These are phyloP conservation scores for Drosophila kanapiae DNA, from an alignment of 1,140 invertebrate genomes.

Conservation along the genomic window DNA sequence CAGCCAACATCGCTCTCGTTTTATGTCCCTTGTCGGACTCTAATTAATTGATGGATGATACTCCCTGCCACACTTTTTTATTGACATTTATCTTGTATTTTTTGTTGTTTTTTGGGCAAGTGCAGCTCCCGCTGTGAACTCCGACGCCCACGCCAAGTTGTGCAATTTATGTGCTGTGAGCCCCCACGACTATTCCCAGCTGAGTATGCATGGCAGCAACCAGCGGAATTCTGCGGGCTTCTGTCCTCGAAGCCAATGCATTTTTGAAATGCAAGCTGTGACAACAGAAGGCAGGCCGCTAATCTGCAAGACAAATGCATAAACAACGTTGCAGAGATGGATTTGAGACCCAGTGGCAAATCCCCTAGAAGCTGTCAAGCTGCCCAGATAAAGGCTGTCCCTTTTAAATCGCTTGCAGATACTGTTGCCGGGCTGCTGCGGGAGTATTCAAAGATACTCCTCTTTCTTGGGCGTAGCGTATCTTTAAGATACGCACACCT, in stretches of 20 bases:
- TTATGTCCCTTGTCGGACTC: slow-evolving; percentile 40
- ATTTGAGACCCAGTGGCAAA: slow-evolving; percentile 18
- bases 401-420: slow-evolving; percentile 11
- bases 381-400: slow-evolving; percentile 41
- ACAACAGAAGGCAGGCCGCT: slow-evolving; percentile 25
- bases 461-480: slow-evolving; percentile 41
- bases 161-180: slow-evolving; percentile 54
- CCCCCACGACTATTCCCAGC: slow-evolving; percentile 22
- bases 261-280: slow-evolving; percentile 48
- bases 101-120: slow-evolving; percentile 41
- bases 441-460: slow-evolving; percentile 50
- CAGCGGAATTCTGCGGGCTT: slow-evolving; percentile 21
- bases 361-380: slow-evolving; percentile 13
- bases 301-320: slow-evolving; percentile 70
- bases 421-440: slow-evolving; percentile 51
- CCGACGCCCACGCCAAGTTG: slow-evolving; percentile 31
- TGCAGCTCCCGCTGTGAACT: slow-evolving; percentile 54
- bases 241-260: slow-evolving; percentile 43
- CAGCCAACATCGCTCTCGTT: slow-evolving; percentile 16
- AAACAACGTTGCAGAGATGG: slow-evolving; percentile 50
- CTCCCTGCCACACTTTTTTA: slow-evolving; percentile 22
- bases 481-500: slow-evolving; percentile 59
- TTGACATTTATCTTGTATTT: slow-evolving; percentile 30
- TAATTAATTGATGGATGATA: slow-evolving; percentile 68
- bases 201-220: slow-evolving; percentile 2